Percentiles rank a stretch among this genome's conserved stretches.
These are phyloP conservation scores for Nycticebus coucang DNA, from an alignment of 2,113 vertebrate genomes.

Conservation along the genomic window DNA sequence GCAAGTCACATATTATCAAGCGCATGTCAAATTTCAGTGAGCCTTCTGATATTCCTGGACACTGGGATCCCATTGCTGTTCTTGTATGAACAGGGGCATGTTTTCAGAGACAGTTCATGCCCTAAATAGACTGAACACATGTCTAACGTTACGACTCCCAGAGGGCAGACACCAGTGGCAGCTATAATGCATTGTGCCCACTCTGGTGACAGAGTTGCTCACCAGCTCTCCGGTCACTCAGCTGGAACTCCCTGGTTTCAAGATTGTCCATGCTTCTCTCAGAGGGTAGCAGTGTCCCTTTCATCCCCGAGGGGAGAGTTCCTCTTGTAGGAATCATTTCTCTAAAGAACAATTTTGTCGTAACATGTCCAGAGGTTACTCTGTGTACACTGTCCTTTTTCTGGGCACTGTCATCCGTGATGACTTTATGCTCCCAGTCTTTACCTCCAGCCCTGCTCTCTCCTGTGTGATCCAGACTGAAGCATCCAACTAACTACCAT, in stretches of 20 bases:
- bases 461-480: background rate
- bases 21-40: conserved; percentile 31
- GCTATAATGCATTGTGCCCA: conserved; percentile 36
- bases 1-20: background rate
- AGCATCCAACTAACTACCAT: background rate
- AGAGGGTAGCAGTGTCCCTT: background rate
- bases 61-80: background rate
- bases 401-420: background rate
- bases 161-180: conserved; percentile 47
- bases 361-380: background rate
- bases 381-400: background rate
- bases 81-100: background rate
- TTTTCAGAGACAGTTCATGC: conserved; percentile 45
- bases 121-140: conserved; percentile 35
- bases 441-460: background rate
- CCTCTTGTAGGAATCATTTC: background rate
- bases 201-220: conserved; percentile 31
- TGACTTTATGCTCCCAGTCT: background rate
- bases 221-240: background rate
- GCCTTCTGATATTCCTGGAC: conserved; percentile 42
- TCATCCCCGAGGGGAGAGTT: background rate
- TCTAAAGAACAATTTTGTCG: background rate
- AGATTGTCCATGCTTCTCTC: background rate
- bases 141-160: conserved; percentile 49
- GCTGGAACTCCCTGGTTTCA: background rate